Conservation (phyloP, 1,140 invertebrate species). For the Cheumatopsyche charites region DNA sequence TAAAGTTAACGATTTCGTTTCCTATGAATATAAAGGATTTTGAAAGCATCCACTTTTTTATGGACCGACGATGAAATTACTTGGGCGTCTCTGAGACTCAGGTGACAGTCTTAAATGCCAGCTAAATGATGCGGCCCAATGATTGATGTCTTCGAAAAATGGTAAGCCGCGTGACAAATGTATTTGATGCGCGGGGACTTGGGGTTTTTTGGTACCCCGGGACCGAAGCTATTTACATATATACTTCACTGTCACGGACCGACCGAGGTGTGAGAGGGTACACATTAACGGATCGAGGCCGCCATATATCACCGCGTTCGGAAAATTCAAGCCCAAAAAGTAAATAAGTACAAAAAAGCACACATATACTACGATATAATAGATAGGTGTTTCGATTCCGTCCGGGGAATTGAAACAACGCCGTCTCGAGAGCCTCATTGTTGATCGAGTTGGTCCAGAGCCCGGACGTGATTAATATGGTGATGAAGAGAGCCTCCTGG, state of each 20-base stretch:
- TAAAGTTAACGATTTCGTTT: too few species aligned
- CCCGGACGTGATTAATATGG: slow-evolving; percentile 27
- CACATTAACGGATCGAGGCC: slow-evolving; percentile 30
- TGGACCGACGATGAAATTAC: background rate
- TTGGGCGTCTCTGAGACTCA: slow-evolving; percentile 29
- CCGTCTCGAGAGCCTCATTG: too few species aligned
- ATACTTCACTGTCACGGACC: slow-evolving; percentile 31
- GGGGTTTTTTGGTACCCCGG: slow-evolving; percentile 29
- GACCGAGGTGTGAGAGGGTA: slow-evolving; percentile 28
- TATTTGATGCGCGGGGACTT: slow-evolving; percentile 32
- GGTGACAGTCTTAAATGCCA: slow-evolving; percentile 44
- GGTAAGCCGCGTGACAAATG: slow-evolving; percentile 43
- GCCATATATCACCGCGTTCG: slow-evolving; percentile 5
- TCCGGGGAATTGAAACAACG: too few species aligned
- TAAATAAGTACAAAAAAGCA: background rate
- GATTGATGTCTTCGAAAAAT: slow-evolving; percentile 44
- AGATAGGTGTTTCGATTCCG: too few species aligned
- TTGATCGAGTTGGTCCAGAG: background rate
- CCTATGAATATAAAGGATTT: too few species aligned
- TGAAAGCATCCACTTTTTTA: too few species aligned
- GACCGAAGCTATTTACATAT: slow-evolving; percentile 31
- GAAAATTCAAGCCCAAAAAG: too few species aligned
- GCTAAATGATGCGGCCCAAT: slow-evolving; percentile 43
- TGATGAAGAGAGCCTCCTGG: slow-evolving; percentile 28
- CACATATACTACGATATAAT: background rate